These are phyloP conservation scores for Ceratina japonica DNA, from an alignment of 1,140 invertebrate genomes.

Conservation along the genomic window DNA sequence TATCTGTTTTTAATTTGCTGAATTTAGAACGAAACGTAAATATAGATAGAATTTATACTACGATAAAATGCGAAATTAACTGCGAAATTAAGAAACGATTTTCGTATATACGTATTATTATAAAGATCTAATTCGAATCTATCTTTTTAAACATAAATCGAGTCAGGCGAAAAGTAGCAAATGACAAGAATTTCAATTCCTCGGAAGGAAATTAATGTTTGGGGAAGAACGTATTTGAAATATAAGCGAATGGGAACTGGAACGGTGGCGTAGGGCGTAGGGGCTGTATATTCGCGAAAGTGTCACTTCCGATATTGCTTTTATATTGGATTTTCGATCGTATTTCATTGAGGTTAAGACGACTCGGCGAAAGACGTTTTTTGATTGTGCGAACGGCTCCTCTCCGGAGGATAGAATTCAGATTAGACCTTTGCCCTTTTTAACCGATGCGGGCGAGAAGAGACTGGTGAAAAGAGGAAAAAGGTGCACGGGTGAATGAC, in stretches of 20 bases:
- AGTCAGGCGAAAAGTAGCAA: no score
- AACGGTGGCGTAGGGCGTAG: neutral
- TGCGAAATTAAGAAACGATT: no score
- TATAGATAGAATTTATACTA: no score
- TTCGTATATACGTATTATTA: no score
- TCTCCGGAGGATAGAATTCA: neutral
- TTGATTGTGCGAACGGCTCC: conserved; percentile 7
- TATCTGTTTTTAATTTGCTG: no score
- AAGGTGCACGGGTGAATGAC: neutral
- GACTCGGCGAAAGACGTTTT: neutral
- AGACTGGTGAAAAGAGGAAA: neutral
- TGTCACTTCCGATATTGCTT: conserved; percentile 64
- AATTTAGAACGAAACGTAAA: no score
- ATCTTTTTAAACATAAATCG: no score
- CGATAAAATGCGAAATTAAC: no score
- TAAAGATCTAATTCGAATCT: no score
- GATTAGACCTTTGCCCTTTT: conserved; percentile 26
- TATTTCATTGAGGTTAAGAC: conserved; percentile 32
- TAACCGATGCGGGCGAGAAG: neutral
- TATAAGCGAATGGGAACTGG: no score
- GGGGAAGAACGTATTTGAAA: no score
- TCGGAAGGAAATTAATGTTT: conserved; percentile 17
- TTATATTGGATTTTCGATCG: conserved; percentile 63
- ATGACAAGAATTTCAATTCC: neutral
- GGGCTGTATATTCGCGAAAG: conserved; percentile 12